These are phyloP conservation scores for Acleris sparsana DNA, from an alignment of 2,888 invertebrate species.

Conservation along the genomic window DNA sequence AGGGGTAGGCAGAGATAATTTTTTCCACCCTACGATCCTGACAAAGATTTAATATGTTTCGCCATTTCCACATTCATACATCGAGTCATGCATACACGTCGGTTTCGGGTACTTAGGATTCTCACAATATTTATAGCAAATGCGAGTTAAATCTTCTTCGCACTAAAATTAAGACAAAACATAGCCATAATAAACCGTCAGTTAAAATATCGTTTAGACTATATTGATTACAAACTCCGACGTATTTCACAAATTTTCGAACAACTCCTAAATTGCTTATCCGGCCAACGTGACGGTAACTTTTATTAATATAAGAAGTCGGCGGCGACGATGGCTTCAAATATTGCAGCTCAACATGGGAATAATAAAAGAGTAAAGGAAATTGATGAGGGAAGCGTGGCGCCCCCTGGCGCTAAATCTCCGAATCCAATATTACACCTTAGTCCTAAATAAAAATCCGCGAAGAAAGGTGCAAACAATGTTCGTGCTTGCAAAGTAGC, in stretches of 20 bases:
- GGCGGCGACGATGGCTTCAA: slow-evolving; percentile 35
- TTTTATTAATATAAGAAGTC: slow-evolving; percentile 37
- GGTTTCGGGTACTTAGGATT: no score
- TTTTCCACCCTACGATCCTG: no score
- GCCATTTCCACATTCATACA: no score
- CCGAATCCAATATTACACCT: slow-evolving; percentile 37
- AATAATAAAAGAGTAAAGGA: slow-evolving; percentile 41
- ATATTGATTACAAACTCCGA: background rate
- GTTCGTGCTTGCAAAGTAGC: slow-evolving; percentile 30
- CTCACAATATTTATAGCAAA: no score
- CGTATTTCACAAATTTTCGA: slow-evolving; percentile 6
- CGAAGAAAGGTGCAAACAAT: slow-evolving; percentile 33
- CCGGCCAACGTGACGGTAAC: slow-evolving; percentile 29
- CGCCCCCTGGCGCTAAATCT: slow-evolving; percentile 35
- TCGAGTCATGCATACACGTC: no score
- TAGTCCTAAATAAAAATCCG: slow-evolving; percentile 35
- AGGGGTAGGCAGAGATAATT: no score
- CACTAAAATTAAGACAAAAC: no score
- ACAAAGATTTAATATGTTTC: no score
- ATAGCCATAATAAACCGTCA: no score
- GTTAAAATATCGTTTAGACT: background rate
- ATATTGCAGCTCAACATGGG: slow-evolving; percentile 38
- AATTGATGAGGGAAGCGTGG: slow-evolving; percentile 40
- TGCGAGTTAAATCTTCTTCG: no score
- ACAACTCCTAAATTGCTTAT: slow-evolving; percentile 9